Evolutionary conservation across 2,797 vertebrate genomes (phyloP).

Genomic region (Sandelia bainsii): DNA sequence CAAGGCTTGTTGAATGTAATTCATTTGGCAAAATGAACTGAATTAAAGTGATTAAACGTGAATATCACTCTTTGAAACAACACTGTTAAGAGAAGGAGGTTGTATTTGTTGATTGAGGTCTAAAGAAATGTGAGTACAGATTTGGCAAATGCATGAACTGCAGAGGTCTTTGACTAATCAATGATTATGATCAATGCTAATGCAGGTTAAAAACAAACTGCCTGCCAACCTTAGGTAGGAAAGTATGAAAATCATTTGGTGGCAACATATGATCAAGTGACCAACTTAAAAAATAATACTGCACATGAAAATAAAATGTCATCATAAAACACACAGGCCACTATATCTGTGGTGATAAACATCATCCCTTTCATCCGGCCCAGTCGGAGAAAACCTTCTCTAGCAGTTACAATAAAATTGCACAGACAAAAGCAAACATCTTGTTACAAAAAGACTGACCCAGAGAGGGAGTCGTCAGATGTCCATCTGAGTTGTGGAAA

Average conservation of each 20-base stretch:
- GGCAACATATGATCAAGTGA: slow-evolving; percentile 46
- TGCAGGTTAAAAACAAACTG: slow-evolving; percentile 29
- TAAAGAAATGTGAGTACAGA: slow-evolving; percentile 37
- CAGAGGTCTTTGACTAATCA: slow-evolving; percentile 34
- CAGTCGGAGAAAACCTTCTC: slow-evolving; percentile 40
- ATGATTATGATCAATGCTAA: slow-evolving; percentile 33
- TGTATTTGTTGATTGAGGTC: slow-evolving; percentile 36
- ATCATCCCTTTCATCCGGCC: slow-evolving; percentile 50
- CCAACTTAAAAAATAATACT: slow-evolving; percentile 45
- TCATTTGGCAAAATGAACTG: slow-evolving; percentile 60
- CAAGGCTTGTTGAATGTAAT: slow-evolving; percentile 27
- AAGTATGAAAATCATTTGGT: slow-evolving; percentile 54
- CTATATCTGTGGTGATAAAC: slow-evolving; percentile 40
- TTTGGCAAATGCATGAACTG: slow-evolving; percentile 71
- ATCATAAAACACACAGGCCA: slow-evolving; percentile 55
- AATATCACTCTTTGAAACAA: slow-evolving; percentile 32
- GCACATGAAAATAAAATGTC: slow-evolving; percentile 40
- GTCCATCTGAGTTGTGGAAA: slow-evolving; percentile 54
- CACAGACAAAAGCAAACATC: slow-evolving; percentile 61
- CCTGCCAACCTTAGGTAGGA: slow-evolving; percentile 36
- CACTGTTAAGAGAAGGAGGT: slow-evolving; percentile 50
- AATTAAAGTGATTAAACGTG: slow-evolving; percentile 18
- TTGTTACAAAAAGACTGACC: slow-evolving; percentile 60
- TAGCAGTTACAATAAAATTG: slow-evolving; percentile 66
- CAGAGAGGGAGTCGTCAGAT: slow-evolving; percentile 42